Evolutionary conservation across 1,140 invertebrate species (phyloP).

Genomic region (Laodelphax striatellus): DNA sequence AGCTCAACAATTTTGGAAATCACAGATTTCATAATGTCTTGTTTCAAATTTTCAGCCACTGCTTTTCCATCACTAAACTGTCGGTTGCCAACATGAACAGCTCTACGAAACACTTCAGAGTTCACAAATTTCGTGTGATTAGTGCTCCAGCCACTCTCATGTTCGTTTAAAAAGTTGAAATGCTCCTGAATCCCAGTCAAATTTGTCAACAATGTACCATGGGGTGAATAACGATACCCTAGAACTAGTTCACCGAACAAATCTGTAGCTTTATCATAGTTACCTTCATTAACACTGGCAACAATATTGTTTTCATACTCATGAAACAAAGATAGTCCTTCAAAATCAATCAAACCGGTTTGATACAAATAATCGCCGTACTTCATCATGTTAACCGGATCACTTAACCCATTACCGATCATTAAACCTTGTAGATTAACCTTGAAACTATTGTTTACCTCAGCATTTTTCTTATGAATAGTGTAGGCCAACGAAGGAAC

Average conservation of each 20-base stretch:
- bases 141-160: not conserved
- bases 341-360: slow-evolving; percentile 41
- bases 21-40: slow-evolving; percentile 74
- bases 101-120: slow-evolving; percentile 3
- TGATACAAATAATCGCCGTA: slow-evolving; percentile 75
- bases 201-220: slow-evolving; percentile 48
- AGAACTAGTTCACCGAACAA: slow-evolving; percentile 7
- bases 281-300: not conserved
- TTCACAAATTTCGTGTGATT: slow-evolving; percentile 11
- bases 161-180: slow-evolving; percentile 58
- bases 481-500: slow-evolving; percentile 65
- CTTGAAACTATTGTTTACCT: slow-evolving; percentile 27
- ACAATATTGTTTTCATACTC: not conserved
- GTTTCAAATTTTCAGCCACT: slow-evolving; percentile 56
- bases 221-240: slow-evolving; percentile 2
- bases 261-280: not conserved
- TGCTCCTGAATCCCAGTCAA: slow-evolving; percentile 65
- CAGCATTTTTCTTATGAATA: slow-evolving; percentile 52
- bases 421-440: slow-evolving; percentile 56
- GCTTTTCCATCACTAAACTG: slow-evolving; percentile 36
- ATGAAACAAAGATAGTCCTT: slow-evolving; percentile 31
- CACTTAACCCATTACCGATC: slow-evolving; percentile 76
- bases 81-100: slow-evolving; percentile 69
- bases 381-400: slow-evolving; percentile 65
- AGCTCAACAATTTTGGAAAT: slow-evolving; percentile 61